Conservation (phyloP, 1,140 invertebrate species). For the Drosophila auraria region DNA sequence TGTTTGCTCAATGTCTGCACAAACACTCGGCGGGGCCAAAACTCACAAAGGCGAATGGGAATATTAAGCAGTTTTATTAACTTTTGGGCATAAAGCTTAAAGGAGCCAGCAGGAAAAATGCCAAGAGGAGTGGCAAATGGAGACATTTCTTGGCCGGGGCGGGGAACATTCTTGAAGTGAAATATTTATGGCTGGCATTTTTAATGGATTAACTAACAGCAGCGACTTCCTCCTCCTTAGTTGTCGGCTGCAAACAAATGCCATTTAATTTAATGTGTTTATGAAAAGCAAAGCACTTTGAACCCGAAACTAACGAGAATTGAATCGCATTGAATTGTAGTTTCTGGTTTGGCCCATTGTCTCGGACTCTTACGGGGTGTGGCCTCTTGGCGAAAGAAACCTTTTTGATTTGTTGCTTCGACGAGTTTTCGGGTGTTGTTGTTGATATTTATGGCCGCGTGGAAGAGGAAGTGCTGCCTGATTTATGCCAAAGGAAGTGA, state of each 20-base stretch:
- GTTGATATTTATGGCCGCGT: conserved; percentile 63
- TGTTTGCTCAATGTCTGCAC: conserved; percentile 72
- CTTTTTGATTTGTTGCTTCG: conserved; percentile 68
- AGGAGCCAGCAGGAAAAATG: conserved; percentile 7
- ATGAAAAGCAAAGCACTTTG: conserved; percentile 71
- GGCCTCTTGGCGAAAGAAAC: conserved; percentile 36
- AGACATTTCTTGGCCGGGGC: conserved; percentile 1
- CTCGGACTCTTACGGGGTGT: conserved; percentile 47
- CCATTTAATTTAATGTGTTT: conserved; percentile 85
- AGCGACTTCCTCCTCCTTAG: conserved; percentile 42
- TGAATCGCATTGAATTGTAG: conserved; percentile 63
- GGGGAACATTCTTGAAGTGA: conserved; percentile 16
- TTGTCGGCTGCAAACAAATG: conserved; percentile 55
- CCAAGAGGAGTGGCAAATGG: conserved; percentile 1
- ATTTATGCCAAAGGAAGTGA: conserved; percentile 76
- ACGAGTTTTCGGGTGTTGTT: conserved; percentile 21
- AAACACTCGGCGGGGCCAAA: conserved; percentile 49
- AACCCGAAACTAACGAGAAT: conserved; percentile 20
- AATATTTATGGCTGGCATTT: conserved; percentile 60
- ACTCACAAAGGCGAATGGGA: conserved; percentile 39
- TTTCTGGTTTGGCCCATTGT: conserved; percentile 53
- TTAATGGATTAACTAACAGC: conserved; percentile 58
- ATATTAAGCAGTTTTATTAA: conserved; percentile 54
- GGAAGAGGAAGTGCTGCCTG: conserved; percentile 47
- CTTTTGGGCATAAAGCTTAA: conserved; percentile 45